These are phyloP conservation scores for Hyles vespertilio DNA, from an alignment of 1,140 invertebrate genomes.

Conservation along the genomic window DNA sequence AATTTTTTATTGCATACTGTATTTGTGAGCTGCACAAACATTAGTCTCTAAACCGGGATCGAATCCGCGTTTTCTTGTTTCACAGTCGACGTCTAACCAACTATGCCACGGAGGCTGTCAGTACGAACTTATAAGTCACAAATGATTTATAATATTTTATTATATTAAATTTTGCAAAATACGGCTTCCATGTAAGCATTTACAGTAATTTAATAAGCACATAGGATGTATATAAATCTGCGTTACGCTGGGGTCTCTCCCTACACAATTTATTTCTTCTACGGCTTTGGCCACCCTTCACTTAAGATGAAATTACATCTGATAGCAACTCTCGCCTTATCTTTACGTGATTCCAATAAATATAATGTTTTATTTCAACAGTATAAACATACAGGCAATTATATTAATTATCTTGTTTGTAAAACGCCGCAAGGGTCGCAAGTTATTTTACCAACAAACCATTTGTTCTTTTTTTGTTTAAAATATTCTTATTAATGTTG, in stretches of 20 bases:
- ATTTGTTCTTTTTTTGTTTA: background rate
- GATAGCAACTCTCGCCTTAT: conserved; percentile 33
- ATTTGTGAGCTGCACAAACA: too few relatives aligned
- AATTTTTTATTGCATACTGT: too few relatives aligned
- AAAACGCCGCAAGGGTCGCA: too few relatives aligned
- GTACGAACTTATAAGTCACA: too few relatives aligned
- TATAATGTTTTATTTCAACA: conserved; percentile 16
- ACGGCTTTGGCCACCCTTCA: conserved; percentile 37
- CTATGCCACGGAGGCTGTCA: too few relatives aligned
- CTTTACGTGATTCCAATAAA: conserved; percentile 24
- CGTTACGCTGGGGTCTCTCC: conserved; percentile 22
- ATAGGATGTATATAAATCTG: conserved; percentile 22
- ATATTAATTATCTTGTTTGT: background rate
- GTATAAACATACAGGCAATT: conserved; percentile 10
- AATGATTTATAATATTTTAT: too few relatives aligned
- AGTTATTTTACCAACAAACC: background rate
- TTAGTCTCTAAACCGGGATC: too few relatives aligned
- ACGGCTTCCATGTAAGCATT: background rate
- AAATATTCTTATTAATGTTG: background rate
- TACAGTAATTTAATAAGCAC: conserved; percentile 4
- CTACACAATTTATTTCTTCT: conserved; percentile 33
- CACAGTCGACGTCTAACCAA: too few relatives aligned
- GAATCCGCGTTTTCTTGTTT: too few relatives aligned
- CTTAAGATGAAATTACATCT: conserved; percentile 37
- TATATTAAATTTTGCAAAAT: too few relatives aligned